phyloP scores from a whole-genome alignment of 1,140 invertebrate genomes.

The Idris sp. region DNA sequence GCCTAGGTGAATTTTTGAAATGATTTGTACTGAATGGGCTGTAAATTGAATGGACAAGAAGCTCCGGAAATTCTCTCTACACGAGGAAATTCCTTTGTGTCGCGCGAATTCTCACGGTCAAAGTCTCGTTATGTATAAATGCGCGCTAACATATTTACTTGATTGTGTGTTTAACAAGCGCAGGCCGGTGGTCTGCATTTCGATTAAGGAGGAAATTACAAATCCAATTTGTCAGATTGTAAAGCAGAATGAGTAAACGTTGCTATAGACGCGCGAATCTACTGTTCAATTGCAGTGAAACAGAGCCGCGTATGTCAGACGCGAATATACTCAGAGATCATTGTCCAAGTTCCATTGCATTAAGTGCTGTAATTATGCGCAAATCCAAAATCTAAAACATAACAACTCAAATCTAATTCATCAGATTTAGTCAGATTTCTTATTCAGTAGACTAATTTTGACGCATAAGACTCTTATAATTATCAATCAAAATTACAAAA shows the following conservation, averaged over 20 bases:
- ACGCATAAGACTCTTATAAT: too few relatives aligned
- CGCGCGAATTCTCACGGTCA: conserved; percentile 51
- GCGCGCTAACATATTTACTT: conserved; percentile 61
- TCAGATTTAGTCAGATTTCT: too few relatives aligned
- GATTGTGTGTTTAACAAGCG: conserved; percentile 59
- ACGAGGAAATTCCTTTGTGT: conserved; percentile 51
- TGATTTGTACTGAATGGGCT: too few relatives aligned
- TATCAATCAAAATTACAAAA: too few relatives aligned
- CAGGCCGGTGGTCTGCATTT: conserved; percentile 43
- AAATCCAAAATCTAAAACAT: too few relatives aligned
- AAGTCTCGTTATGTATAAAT: conserved; percentile 63
- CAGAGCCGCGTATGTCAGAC: conserved; percentile 59
- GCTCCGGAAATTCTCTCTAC: conserved; percentile 7
- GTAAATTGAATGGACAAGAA: conserved; percentile 36
- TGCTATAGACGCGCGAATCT: conserved; percentile 35
- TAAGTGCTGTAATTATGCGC: conserved; percentile 19
- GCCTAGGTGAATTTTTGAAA: too few relatives aligned
- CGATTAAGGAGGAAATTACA: conserved; percentile 63
- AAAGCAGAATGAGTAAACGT: conserved; percentile 55
- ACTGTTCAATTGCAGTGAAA: conserved; percentile 55
- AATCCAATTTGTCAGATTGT: conserved; percentile 64
- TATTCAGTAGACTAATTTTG: too few relatives aligned
- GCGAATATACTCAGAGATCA: conserved; percentile 54
- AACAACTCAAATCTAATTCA: too few relatives aligned
- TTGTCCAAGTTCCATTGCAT: conserved; percentile 51